Percentiles rank a stretch among this genome's conserved stretches.
phyloP scores from a whole-genome alignment of 2,113 vertebrate species.

The Malurus melanocephalus region DNA sequence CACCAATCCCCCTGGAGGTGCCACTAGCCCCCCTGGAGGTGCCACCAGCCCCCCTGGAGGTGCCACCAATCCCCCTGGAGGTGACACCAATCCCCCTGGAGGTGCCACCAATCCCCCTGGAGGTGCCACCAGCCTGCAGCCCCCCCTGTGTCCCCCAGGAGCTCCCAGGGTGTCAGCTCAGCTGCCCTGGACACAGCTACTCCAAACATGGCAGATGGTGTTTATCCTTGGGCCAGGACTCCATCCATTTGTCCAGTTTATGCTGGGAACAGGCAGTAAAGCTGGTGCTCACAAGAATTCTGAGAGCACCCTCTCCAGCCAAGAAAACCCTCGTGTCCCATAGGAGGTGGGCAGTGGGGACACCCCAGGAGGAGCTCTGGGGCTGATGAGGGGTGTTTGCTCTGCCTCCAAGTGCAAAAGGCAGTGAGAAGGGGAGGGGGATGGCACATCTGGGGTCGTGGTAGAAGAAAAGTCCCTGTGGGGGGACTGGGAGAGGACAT shows the following conservation, averaged over 20 bases:
- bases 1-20: not conserved
- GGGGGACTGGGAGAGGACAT: not conserved
- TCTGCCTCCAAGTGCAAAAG: not conserved
- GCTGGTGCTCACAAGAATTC: not conserved
- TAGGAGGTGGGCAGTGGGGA: not conserved
- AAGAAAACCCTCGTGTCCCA: not conserved
- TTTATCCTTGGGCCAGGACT: slow-evolving; percentile 3
- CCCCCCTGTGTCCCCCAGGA: accelerated
- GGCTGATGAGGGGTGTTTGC: not conserved
- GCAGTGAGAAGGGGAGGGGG: not conserved
- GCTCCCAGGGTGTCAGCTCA: not conserved
- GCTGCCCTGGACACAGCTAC: not conserved
- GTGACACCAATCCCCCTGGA: no score
- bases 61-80: no score
- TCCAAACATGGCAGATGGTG: not conserved
- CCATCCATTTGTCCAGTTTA: not conserved
- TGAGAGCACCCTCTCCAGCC: not conserved
- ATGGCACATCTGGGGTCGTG: not conserved
- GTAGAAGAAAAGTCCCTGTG: accelerated
- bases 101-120: no score
- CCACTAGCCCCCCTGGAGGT: no score
- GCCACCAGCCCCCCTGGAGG: no score
- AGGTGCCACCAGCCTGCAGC: not conserved
- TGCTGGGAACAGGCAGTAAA: not conserved
- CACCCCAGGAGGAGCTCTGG: not conserved